Base-by-base conservation (phyloP, 2,113 vertebrate genomes). In the Gila orcuttii region DNA sequence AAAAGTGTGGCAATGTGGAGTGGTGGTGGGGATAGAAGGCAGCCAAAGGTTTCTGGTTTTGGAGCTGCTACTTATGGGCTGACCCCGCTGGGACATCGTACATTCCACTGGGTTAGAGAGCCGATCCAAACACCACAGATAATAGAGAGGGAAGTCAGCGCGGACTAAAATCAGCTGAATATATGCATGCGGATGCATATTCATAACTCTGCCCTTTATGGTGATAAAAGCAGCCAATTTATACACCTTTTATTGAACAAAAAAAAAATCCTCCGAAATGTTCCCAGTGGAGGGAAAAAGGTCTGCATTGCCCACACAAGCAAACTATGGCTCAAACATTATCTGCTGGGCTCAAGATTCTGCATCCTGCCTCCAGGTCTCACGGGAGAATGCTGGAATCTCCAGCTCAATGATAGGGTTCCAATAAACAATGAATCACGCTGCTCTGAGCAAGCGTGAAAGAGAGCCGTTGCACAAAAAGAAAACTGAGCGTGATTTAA, bases 311-410 rank as follows among this genome's bases (percentile, higher is more conserved):
- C 80, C 82, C 85, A 90, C 89, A 87, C 88, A 92, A 92, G 88
- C 88, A 90, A 93, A 88, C 91, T 90, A 91, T 57, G 45, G 87
- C 91, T 87, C 90, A 92, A 93, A 92, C 92, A 94, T 94, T 95
- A 94, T 94, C 93, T 93, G 87, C 90, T 83, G 92, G 92, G 92
- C 92, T 95, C 93, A 90, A 95, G 91, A 95, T 95, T 95, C 94
- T 94, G 93, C 94, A 95, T 92, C 82, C 89, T 93, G 89, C 88
- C 94, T 94, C 92, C 91, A 94, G 92, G 93, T 95, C 94, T 95
- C 94, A 93, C 94, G 93, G 89, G 91, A 91, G 90, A 93, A 93
- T 7, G 93, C 88, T 95, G 93, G 93, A 95, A 95, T 95, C 92
- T 93, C 91, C 90, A 93, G 90, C 91, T 92, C 91, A 91, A 92